A percentile compares a stretch with the other conserved stretches of the same genome.
Evolutionary conservation across 2,113 vertebrate genomes (phyloP).

Genomic region (Sturnira hondurensis): DNA sequence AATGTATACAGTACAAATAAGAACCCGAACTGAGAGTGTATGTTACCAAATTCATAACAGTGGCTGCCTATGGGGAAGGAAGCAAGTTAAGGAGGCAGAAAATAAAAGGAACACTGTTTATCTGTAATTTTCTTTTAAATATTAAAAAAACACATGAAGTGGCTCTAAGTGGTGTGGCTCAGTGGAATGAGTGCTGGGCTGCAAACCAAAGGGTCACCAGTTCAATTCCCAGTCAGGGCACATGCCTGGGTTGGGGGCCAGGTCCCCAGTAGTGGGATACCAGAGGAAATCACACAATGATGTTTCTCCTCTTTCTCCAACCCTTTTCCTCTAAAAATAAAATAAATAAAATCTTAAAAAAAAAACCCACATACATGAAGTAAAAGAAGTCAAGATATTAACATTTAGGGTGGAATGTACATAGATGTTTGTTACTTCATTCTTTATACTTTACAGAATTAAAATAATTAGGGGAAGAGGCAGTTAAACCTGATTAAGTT

Average conservation of each 20-base stretch:
- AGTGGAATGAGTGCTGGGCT: no score
- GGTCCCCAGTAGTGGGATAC: no score
- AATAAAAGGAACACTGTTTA: neutral
- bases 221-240: no score
- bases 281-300: no score
- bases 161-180: no score
- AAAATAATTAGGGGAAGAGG: neutral
- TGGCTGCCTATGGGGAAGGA: neutral
- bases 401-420: neutral
- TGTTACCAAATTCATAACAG: neutral
- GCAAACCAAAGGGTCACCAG: no score
- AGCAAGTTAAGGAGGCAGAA: neutral
- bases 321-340: no score
- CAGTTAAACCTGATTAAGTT: neutral
- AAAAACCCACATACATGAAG: neutral
- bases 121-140: neutral
- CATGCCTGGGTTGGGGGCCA: no score
- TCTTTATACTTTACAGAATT: neutral
- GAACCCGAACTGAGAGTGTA: neutral
- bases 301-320: no score
- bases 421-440: neutral
- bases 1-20: neutral
- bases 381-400: neutral
- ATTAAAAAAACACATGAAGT: neutral
- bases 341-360: no score